Base-by-base conservation (phyloP, 2,113 vertebrate species). In the Serinus canaria region DNA sequence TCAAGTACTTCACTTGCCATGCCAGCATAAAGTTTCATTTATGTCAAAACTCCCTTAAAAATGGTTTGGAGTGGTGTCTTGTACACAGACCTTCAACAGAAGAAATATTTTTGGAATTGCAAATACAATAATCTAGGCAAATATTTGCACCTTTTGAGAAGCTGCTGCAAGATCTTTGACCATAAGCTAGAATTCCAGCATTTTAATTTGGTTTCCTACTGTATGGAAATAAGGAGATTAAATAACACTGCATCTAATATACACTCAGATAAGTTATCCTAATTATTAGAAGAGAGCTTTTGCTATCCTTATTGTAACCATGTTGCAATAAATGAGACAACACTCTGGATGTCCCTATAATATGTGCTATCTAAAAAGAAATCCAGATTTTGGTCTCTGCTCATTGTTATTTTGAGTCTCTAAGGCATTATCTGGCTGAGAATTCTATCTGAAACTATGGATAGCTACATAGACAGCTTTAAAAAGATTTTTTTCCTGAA, bases 31-130 rank as follows among this genome's bases (percentile, higher is more conserved):
- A 97, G 98, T 99, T 99, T 98, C 98, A 98, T 98, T 98, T 98
- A 98, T 98, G 98, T 98, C 97, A 97, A 98, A 97, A 97, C 80
- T 97, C 97, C 98, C 98, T 97, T 97, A 97, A 98, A 98, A 98
- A 98, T 97, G 97, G 96, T 97, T 98, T 97, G 98, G 97, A 97
- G 97, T 97, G 97, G 97, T 98, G 98, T 98, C 98, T 98, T 97
- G 95, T 97, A 97, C 94, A 97, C 97, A 98, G 97, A 98, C 97
- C 27, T 98, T 97, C 97, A 98, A 98, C 97, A 97, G 97, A 97
- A 98, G 97, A 98, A 98, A 98, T 98, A 98, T 99, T 99, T 99
- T 98, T 97, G 98, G 98, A 98, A 98, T 97, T 98, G 98, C 98
- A 98, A 98, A 98, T 97, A 98, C 97, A 98, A 98, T 98, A 98